Percentiles rank a stretch among this genome's conserved stretches.
These are phyloP conservation scores for Hypothenemus hampei DNA, from an alignment of 1,140 invertebrate genomes.

Conservation along the genomic window DNA sequence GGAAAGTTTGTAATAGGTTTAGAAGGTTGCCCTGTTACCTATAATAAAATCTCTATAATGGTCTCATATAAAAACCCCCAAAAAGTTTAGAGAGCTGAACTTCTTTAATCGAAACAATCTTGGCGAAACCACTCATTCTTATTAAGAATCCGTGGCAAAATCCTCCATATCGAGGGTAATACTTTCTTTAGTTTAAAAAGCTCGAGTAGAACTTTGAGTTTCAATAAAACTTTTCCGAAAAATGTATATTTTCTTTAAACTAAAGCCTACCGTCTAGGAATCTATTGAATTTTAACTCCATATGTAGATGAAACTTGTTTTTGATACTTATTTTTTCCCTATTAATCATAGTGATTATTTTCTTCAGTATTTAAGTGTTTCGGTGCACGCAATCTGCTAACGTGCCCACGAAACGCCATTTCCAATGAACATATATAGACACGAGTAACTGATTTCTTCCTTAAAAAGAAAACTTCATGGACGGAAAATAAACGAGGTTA, in stretches of 20 bases:
- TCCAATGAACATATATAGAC: too few species aligned
- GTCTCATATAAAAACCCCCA: conserved; percentile 8
- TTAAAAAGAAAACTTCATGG: too few species aligned
- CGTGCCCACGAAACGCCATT: neutral
- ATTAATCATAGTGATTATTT: neutral
- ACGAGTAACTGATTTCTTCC: too few species aligned
- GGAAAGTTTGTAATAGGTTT: conserved; percentile 1
- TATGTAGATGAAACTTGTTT: too few species aligned
- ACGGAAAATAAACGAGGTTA: too few species aligned
- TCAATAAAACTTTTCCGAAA: conserved; percentile 11
- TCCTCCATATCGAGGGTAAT: conserved; percentile 1
- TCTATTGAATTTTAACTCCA: too few species aligned
- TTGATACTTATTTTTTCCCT: too few species aligned
- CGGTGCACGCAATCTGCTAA: neutral
- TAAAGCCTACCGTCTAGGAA: too few species aligned
- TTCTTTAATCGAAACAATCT: conserved; percentile 6
- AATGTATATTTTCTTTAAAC: conserved; percentile 13
- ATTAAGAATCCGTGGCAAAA: conserved; percentile 2
- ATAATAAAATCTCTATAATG: conserved; percentile 14
- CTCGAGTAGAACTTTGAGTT: neutral
- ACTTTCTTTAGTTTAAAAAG: neutral
- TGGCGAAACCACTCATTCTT: neutral
- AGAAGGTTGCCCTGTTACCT: conserved; percentile 2
- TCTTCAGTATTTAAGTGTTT: neutral
- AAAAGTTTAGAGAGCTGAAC: neutral